Base-by-base conservation (phyloP, 1,140 invertebrate species). In the Epicauta chinensis region DNA sequence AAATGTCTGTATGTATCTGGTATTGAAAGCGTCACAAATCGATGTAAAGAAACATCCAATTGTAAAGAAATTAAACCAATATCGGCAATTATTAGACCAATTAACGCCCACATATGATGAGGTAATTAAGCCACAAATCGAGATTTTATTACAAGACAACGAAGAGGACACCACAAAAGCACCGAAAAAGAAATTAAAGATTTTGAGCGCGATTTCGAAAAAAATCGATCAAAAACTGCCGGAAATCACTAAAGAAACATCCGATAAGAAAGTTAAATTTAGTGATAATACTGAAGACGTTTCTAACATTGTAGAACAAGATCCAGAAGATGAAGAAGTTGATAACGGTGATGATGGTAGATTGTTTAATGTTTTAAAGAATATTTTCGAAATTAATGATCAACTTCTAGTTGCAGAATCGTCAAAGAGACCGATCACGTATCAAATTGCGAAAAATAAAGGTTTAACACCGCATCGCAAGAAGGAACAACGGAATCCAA, bases 371-470 rank as follows among this genome's bases (percentile, higher is more conserved):
- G 53, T 53, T 40, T 15, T 6, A 16, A 17, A 11, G n/a, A n/a
- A n/a, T n/a, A n/a, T n/a, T n/a, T n/a, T 41, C n/a, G 13, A 31
- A 13, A 29, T n/a, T 29, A 11, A 43, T 31, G 17, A 47, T 11
- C 40, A 56, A 38, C 58, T 42, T 59, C 60, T n/a, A 53, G 60
- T 60, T 23, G 46, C 0, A 32, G 60, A 54, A 35, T 60, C 65
- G 23, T 80, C 74, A 29, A 93, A 91, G 65, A 76, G 93, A 63
- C 80, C 80, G 42, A 95, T 97, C 58, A 95, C 87, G 12, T 93
- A 93, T 69, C 79, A 94, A 79, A 97, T 97, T 63, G 83, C 87
- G 6, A 97, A 97, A 71, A 98, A 98, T 65, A 96, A 93, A 73
- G 93, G 93, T 32, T 75, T 97, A 1, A 94, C 86, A 32, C 89